Percentiles rank a stretch among this genome's conserved stretches.
These are phyloP conservation scores for Neuroscelio doddi DNA, from an alignment of 2,888 invertebrate species.

Conservation along the genomic window DNA sequence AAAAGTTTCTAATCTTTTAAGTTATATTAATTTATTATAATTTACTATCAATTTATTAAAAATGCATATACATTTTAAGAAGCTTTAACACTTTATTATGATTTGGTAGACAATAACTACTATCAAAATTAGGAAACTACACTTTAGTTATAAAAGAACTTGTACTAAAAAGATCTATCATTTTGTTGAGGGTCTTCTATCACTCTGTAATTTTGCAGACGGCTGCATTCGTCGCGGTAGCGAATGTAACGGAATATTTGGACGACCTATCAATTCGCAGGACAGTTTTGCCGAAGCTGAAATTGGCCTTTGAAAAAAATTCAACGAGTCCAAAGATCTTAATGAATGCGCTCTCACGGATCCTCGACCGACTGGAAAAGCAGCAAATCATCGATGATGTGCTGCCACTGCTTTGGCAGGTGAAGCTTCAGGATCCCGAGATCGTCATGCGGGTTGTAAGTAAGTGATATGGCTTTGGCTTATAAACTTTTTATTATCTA, in stretches of 20 bases:
- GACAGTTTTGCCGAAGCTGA: conserved; percentile 88
- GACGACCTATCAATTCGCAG: conserved; percentile 86
- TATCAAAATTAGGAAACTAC: no score
- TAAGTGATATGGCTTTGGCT: conserved; percentile 77
- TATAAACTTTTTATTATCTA: neutral
- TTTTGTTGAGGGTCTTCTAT: no score
- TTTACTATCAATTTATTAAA: no score
- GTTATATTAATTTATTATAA: no score
- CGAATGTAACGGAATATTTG: conserved; percentile 87
- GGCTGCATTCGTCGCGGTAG: conserved; percentile 90
- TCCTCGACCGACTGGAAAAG: conserved; percentile 88
- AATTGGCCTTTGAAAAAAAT: conserved; percentile 85
- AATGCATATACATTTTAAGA: no score
- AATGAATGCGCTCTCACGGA: conserved; percentile 84
- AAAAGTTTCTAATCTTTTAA: no score
- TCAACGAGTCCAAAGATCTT: conserved; percentile 86
- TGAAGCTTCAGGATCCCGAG: conserved; percentile 90
- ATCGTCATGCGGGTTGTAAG: conserved; percentile 92
- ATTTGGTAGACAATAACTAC: no score
- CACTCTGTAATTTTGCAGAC: conserved; percentile 78
- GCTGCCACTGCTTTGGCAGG: conserved; percentile 89
- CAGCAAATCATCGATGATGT: conserved; percentile 92
- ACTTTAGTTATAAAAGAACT: no score
- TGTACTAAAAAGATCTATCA: no score
- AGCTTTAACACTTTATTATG: no score